These are phyloP conservation scores for Troilus luridus DNA, from an alignment of 2,888 invertebrate species.

Conservation along the genomic window DNA sequence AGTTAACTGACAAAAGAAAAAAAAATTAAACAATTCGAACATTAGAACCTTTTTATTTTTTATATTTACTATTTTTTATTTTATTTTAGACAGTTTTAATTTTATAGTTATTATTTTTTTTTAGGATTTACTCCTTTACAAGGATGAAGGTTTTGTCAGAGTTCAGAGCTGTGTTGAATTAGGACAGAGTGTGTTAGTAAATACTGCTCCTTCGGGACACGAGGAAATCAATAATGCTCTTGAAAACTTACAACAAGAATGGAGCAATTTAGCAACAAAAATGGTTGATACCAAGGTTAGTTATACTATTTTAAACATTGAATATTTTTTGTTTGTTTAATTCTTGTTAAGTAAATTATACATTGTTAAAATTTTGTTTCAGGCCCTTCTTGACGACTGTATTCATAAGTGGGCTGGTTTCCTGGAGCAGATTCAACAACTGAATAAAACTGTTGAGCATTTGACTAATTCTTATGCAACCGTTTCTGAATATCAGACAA, in stretches of 20 bases:
- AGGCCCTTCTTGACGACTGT: conserved; percentile 85
- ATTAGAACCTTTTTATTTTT: background rate
- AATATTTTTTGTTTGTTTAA: background rate
- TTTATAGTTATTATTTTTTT: background rate
- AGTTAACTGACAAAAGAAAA: no score
- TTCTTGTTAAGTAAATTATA: background rate
- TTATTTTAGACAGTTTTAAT: background rate
- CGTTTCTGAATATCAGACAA: conserved; percentile 81
- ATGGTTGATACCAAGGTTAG: conserved; percentile 88
- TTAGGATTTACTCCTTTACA: conserved; percentile 87
- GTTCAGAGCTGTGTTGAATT: conserved; percentile 91
- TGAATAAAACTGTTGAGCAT: conserved; percentile 86
- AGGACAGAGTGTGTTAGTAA: conserved; percentile 91
- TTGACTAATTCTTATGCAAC: conserved; percentile 83
- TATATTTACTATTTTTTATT: background rate
- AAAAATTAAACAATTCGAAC: no score
- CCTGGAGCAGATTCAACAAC: conserved; percentile 87
- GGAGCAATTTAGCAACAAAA: conserved; percentile 88
- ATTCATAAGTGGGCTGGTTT: conserved; percentile 94
- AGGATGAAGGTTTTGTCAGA: conserved; percentile 92
- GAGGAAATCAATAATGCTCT: conserved; percentile 87
- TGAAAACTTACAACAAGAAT: conserved; percentile 87
- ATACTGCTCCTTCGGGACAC: conserved; percentile 91
- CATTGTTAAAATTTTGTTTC: conserved; percentile 51
- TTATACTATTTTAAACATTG: background rate